These are phyloP conservation scores for Diphyllodes magnificus DNA, from an alignment of 2,113 vertebrate species.

Conservation along the genomic window DNA sequence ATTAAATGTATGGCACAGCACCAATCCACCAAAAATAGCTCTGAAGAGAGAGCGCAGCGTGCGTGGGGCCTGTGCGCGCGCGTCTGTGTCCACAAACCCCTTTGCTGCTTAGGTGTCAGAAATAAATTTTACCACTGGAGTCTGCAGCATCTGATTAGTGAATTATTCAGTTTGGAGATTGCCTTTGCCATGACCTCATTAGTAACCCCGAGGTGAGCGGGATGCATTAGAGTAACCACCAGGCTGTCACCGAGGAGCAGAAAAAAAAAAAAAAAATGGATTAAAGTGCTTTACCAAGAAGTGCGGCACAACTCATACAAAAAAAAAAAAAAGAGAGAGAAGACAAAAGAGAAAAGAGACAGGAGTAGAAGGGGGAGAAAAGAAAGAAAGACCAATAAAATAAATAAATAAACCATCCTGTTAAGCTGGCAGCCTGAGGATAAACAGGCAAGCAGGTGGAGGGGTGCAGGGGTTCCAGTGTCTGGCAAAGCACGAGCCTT, in stretches of 20 bases:
- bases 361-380: not conserved
- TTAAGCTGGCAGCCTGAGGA: constrained; percentile 60
- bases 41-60: not conserved
- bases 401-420: constrained; percentile 33
- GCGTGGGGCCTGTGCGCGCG: not conserved
- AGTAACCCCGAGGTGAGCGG: constrained; percentile 83
- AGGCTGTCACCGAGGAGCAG: constrained; percentile 72
- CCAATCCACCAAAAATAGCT: constrained; percentile 59
- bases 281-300: constrained; percentile 86
- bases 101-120: constrained; percentile 81
- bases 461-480: not conserved
- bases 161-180: constrained; percentile 84
- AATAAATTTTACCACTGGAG: constrained; percentile 84
- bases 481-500: not conserved
- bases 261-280: too few relatives aligned
- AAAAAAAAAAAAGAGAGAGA: not conserved
- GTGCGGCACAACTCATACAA: constrained; percentile 65
- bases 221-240: constrained; percentile 83
- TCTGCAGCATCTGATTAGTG: constrained; percentile 83
- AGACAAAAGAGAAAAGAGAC: not conserved
- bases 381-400: not conserved
- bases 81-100: constrained; percentile 66
- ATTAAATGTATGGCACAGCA: not conserved
- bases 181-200: constrained; percentile 80
- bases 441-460: constrained; percentile 11